Evolutionary conservation across 2,113 vertebrate genomes (phyloP).

Genomic region (Oceanites oceanicus): DNA sequence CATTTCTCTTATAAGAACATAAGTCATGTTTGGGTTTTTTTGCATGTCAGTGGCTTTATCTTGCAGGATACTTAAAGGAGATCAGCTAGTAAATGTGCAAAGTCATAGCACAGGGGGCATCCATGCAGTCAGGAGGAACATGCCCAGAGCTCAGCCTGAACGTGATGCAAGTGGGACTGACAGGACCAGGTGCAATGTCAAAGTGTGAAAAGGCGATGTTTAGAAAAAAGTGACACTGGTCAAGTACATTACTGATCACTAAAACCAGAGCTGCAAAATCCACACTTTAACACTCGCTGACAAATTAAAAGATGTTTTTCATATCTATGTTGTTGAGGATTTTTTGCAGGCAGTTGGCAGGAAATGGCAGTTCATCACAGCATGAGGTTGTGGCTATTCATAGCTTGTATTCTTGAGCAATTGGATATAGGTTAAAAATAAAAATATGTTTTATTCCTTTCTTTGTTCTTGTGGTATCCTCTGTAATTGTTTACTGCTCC

Average conservation of each 20-base stretch:
- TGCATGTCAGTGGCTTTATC: neutral
- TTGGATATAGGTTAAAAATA: neutral
- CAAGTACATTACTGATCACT: neutral
- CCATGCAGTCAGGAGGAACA: neutral
- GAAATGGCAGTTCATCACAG: neutral
- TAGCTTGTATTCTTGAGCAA: neutral
- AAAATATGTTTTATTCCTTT: neutral
- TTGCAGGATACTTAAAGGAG: neutral
- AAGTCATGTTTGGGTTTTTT: neutral
- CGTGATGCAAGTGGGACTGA: neutral
- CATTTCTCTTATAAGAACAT: neutral
- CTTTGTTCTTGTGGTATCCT: neutral
- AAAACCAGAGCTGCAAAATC: neutral
- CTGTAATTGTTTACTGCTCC: neutral
- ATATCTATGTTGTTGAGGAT: neutral
- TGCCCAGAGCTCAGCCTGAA: neutral
- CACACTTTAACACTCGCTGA: neutral
- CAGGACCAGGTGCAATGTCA: neutral
- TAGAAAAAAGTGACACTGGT: neutral
- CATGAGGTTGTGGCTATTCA: neutral
- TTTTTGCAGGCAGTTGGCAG: neutral
- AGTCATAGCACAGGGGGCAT: neutral
- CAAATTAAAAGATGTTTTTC: neutral
- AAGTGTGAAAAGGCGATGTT: neutral
- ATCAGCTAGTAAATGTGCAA: neutral